Evolutionary conservation across 2,888 invertebrate genomes (phyloP).

Genomic region (Brachypterus glaber): DNA sequence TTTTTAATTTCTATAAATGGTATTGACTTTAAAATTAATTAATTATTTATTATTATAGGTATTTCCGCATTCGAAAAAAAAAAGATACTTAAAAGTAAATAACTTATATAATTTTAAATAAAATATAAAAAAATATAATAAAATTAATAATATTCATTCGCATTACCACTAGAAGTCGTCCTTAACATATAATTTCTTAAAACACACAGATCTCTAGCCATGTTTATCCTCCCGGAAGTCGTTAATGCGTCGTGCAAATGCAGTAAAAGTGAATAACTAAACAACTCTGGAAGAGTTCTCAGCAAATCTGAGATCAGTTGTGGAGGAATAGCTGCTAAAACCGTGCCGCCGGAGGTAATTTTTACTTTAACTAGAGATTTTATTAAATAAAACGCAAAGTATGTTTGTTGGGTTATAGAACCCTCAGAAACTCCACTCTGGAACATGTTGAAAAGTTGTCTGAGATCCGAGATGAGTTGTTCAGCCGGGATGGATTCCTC

Average conservation of each 20-base stretch:
- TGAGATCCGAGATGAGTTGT: constrained; percentile 46
- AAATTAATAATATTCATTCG: constrained; percentile 3
- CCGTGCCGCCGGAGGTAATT: constrained; percentile 44
- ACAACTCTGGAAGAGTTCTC: constrained; percentile 67
- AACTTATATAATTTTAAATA: background rate
- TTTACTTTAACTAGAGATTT: constrained; percentile 66
- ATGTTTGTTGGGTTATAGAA: constrained; percentile 73
- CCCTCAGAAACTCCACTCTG: constrained; percentile 50
- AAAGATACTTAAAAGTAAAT: too few species aligned
- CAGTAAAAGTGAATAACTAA: constrained; percentile 62
- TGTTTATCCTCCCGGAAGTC: constrained; percentile 67
- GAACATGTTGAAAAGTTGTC: constrained; percentile 62
- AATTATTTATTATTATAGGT: too few species aligned
- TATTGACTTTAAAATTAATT: too few species aligned
- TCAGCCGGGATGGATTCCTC: constrained; percentile 24
- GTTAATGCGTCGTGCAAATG: constrained; percentile 72
- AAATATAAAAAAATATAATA: background rate
- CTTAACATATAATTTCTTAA: constrained; percentile 69
- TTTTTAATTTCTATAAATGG: too few species aligned
- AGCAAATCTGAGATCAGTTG: constrained; percentile 70
- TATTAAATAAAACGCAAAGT: constrained; percentile 72
- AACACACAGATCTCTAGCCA: constrained; percentile 79
- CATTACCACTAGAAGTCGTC: constrained; percentile 23
- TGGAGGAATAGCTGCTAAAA: constrained; percentile 66
- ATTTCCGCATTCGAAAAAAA: too few species aligned